Evolutionary conservation across 2,797 vertebrate genomes (phyloP).

Genomic region (Brachyalestes nurse): DNA sequence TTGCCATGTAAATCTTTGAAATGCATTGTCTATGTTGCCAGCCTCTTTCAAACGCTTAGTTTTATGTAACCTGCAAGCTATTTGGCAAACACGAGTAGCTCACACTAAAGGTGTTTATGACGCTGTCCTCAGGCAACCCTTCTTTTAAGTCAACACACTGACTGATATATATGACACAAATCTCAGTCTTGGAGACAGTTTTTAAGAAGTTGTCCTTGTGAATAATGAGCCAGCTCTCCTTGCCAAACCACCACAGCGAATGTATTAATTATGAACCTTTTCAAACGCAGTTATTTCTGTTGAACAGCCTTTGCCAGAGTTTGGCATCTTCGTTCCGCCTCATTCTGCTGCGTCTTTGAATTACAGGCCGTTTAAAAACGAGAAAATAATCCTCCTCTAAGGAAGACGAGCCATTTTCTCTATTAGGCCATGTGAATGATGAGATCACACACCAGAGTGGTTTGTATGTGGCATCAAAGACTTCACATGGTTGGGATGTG

Average conservation of each 20-base stretch:
- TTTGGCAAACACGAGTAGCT: conserved; percentile 72
- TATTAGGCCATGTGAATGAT: not conserved
- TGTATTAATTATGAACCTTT: conserved; percentile 56
- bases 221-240: conserved; percentile 57
- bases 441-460: not conserved
- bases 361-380: not conserved
- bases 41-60: conserved; percentile 70
- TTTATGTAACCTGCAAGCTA: conserved; percentile 69
- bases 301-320: conserved; percentile 27
- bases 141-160: conserved; percentile 68
- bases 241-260: conserved; percentile 40
- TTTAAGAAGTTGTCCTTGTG: conserved; percentile 66
- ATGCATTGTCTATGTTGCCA: conserved; percentile 73
- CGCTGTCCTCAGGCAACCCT: conserved; percentile 76
- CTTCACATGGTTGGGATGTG: not conserved
- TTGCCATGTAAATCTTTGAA: conserved; percentile 70
- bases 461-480: not conserved
- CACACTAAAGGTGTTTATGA: conserved; percentile 76
- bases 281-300: conserved; percentile 55
- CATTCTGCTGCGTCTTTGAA: conserved; percentile 16
- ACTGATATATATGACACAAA: conserved; percentile 67
- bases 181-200: conserved; percentile 63
- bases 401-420: not conserved
- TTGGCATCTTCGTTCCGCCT: not conserved
- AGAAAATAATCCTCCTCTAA: not conserved